Evolutionary conservation across 2,113 vertebrate genomes (phyloP).

Genomic region (Typhlomys cinereus): DNA sequence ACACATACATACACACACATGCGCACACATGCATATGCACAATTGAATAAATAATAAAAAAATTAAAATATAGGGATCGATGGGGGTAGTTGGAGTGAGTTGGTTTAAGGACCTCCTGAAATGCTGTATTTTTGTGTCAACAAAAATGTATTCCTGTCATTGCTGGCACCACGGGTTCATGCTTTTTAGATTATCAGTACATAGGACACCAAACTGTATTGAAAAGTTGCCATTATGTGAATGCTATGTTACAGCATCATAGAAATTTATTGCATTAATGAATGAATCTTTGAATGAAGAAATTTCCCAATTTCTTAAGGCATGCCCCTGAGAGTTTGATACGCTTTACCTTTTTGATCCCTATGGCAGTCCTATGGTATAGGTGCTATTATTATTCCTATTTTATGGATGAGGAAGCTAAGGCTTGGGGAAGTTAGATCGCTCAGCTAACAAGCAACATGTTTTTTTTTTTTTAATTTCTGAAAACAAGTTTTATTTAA

Average conservation of each 20-base stretch:
- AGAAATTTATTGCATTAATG: background rate
- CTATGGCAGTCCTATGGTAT: background rate
- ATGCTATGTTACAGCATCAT: too few relatives aligned
- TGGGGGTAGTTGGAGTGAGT: background rate
- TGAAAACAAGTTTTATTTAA: too few relatives aligned
- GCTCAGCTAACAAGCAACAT: background rate
- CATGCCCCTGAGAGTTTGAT: background rate
- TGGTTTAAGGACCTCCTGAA: background rate
- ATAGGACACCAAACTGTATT: background rate
- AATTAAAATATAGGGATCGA: background rate
- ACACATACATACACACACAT: background rate
- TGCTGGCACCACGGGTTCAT: background rate
- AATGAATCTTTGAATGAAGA: too few relatives aligned
- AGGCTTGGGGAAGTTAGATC: background rate
- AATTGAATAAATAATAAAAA: too few relatives aligned
- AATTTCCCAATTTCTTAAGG: too few relatives aligned
- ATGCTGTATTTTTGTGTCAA: slow-evolving; percentile 7
- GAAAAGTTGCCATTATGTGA: slow-evolving; percentile 9
- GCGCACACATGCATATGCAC: too few relatives aligned
- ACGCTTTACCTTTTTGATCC: slow-evolving; percentile 5
- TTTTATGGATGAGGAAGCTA: slow-evolving; percentile 43
- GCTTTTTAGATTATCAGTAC: slow-evolving; percentile 26
- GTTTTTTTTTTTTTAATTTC: too few relatives aligned
- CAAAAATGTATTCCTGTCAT: background rate
- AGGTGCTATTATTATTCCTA: background rate